Conservation (phyloP, 2,113 vertebrate genomes). For the Okapia johnstoni region DNA sequence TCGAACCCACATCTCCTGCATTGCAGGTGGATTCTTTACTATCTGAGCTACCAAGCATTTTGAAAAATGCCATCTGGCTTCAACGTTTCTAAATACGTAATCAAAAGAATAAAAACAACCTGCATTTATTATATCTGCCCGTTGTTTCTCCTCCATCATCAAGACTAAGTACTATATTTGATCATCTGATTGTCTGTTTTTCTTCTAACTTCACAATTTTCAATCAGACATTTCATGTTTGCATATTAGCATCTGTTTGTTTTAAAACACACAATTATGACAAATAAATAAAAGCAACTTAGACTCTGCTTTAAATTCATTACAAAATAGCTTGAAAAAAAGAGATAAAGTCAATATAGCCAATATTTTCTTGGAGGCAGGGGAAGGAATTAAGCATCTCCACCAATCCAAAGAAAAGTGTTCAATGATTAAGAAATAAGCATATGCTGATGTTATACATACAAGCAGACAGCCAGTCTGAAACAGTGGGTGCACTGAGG, state of each 20-base stretch:
- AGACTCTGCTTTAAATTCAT: neutral
- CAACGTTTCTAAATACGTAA: neutral
- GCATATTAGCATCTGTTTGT: neutral
- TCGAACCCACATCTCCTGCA: accelerated
- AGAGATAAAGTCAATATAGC: neutral
- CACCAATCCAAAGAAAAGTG: neutral
- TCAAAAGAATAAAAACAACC: neutral
- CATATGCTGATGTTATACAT: neutral
- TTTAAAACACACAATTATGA: neutral
- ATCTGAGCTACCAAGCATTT: neutral
- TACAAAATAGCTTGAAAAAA: neutral
- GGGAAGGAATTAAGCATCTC: neutral
- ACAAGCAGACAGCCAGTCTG: neutral
- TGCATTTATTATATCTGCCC: neutral
- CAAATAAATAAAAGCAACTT: constrained; percentile 31
- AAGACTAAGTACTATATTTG: neutral
- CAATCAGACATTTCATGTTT: neutral
- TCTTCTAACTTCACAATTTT: neutral
- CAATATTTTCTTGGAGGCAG: neutral
- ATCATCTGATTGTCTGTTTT: neutral
- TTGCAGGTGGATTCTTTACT: neutral
- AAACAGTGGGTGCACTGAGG: accelerated
- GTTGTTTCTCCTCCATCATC: neutral
- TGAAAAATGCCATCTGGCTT: neutral
- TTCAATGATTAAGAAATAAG: neutral